Evolutionary conservation across 2,113 vertebrate species (phyloP).

Genomic region (Verasper variegatus): DNA sequence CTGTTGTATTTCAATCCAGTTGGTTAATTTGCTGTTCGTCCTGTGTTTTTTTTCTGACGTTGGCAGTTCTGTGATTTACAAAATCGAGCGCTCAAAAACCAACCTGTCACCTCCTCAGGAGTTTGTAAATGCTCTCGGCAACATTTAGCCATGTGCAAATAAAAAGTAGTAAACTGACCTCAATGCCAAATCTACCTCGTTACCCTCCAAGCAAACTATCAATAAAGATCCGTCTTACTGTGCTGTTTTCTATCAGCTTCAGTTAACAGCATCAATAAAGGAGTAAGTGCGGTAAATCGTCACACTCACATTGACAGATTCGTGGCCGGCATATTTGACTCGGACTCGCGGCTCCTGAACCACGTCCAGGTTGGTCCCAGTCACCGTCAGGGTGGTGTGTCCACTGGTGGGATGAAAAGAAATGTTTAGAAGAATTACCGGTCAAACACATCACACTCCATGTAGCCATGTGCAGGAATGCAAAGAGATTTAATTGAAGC

Average conservation of each 20-base stretch:
- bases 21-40: not conserved
- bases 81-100: not conserved
- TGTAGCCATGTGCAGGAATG: slow-evolving; percentile 1
- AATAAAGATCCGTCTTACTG: slow-evolving; percentile 5
- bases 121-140: not conserved
- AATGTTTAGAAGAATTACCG: not conserved
- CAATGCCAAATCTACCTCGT: not conserved
- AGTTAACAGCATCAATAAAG: slow-evolving; percentile 14
- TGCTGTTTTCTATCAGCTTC: slow-evolving; percentile 10
- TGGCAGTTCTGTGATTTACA: not conserved
- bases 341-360: slow-evolving; percentile 93
- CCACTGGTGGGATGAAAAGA: slow-evolving; percentile 81
- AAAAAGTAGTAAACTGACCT: not conserved
- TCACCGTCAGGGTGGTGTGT: slow-evolving; percentile 90
- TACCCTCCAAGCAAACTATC: not conserved
- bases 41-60: no score
- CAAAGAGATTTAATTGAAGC: slow-evolving; percentile 33
- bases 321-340: slow-evolving; percentile 92
- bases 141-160: not conserved
- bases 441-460: not conserved
- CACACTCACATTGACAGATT: slow-evolving; percentile 90
- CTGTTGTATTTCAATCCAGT: not conserved
- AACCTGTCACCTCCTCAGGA: not conserved
- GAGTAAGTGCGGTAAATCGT: not conserved
- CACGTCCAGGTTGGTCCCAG: slow-evolving; percentile 92